phyloP scores from a whole-genome alignment of 2,797 vertebrate species.

The Coranthus polyacanthus region DNA sequence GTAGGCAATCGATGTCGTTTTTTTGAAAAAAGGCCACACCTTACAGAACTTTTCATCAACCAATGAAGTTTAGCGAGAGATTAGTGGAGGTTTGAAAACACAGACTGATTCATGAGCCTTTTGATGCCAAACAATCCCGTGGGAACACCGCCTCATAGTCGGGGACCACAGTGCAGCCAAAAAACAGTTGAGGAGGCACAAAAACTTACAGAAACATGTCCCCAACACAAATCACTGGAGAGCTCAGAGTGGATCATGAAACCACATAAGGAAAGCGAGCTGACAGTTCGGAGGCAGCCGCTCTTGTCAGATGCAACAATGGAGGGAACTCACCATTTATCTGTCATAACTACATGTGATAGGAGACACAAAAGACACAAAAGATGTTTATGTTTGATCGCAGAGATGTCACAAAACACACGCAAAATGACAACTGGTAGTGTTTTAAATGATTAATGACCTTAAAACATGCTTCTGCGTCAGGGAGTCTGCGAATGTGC shows the following conservation, averaged over 20 bases:
- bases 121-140: not conserved
- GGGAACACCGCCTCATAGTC: slow-evolving; percentile 3
- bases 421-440: slow-evolving; percentile 8
- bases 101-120: not conserved
- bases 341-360: slow-evolving; percentile 26
- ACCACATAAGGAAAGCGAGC: slow-evolving; percentile 42
- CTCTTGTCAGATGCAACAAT: slow-evolving; percentile 35
- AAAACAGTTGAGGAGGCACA: slow-evolving; percentile 4
- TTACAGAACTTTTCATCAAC: not conserved
- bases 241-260: slow-evolving; percentile 35
- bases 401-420: slow-evolving; percentile 16
- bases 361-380: slow-evolving; percentile 10
- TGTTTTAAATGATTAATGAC: slow-evolving; percentile 1
- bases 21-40: not conserved
- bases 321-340: slow-evolving; percentile 29
- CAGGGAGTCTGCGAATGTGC: not conserved
- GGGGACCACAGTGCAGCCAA: not conserved
- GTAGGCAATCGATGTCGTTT: not conserved
- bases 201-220: slow-evolving; percentile 8
- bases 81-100: not conserved
- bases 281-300: slow-evolving; percentile 41
- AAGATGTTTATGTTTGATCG: not conserved
- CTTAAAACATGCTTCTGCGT: not conserved
- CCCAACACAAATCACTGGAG: slow-evolving; percentile 3
- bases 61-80: not conserved